A percentile compares a stretch with the other conserved stretches of the same genome.
phyloP scores from a whole-genome alignment of 1,140 invertebrate genomes.

The Formica selysi region DNA sequence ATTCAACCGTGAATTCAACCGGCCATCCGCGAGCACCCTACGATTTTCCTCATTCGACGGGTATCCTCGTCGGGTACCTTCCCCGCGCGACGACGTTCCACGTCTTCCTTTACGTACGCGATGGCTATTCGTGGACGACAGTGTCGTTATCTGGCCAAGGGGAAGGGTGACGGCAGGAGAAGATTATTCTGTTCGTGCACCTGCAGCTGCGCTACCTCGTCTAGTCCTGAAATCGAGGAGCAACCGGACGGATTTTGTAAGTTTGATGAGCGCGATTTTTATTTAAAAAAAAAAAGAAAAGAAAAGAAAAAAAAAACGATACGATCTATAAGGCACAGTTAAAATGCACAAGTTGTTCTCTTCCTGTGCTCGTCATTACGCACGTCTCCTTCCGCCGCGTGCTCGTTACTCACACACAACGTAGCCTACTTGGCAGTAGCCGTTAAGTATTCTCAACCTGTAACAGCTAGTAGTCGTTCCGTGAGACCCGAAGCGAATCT shows the following conservation, averaged over 20 bases:
- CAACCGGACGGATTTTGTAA: slow-evolving; percentile 57
- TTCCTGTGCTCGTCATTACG: too few relatives aligned
- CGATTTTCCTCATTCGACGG: background rate
- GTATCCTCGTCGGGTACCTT: background rate
- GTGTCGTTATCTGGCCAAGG: slow-evolving; percentile 31
- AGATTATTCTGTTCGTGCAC: slow-evolving; percentile 58
- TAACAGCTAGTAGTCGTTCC: background rate
- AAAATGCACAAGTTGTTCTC: too few relatives aligned
- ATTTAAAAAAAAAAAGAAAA: too few relatives aligned
- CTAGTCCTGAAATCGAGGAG: slow-evolving; percentile 60
- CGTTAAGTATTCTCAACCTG: too few relatives aligned
- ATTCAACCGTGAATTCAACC: slow-evolving; percentile 1
- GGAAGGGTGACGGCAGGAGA: slow-evolving; percentile 43
- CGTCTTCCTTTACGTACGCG: background rate
- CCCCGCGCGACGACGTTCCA: too few relatives aligned
- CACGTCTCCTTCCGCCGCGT: too few relatives aligned
- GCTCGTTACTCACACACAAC: too few relatives aligned
- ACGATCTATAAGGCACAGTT: too few relatives aligned
- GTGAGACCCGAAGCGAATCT: background rate
- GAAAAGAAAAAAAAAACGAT: too few relatives aligned
- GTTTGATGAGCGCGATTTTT: background rate
- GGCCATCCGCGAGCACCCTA: background rate
- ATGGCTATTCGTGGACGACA: slow-evolving; percentile 59
- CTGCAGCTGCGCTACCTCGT: slow-evolving; percentile 49
- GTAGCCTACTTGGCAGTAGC: too few relatives aligned